Base-by-base conservation (phyloP, 2,888 invertebrate genomes). In the Drosophila falleni region DNA sequence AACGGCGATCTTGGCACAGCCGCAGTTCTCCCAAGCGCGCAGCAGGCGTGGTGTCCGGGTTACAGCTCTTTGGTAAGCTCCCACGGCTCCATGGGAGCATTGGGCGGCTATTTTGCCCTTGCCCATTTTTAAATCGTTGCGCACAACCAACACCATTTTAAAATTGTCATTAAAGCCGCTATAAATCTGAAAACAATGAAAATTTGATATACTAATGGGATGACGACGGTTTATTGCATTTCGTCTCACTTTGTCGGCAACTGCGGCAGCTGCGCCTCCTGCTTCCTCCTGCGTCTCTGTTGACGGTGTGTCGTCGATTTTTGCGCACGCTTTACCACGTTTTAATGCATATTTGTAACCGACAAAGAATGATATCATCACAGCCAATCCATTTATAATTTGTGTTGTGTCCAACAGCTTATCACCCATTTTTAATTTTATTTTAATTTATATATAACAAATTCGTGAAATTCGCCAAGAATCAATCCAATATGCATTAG, bases 31-130 rank as follows among this genome's bases (percentile, higher is more conserved):
- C 95, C 95, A 95, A 9, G 89, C 81, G 44, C 92, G 92, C 8
- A 95, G 89, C 3, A 95, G 92, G 54, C 94, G 94, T 0, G 96
- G 95, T 78, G 95, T 94, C 63, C 93, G 94, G 59, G 92, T 93
- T 47, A 94, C 92, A 0, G 96, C 95, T 82, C 95, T 95, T 76
- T 96, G 96, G 87, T 96, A 97, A 1, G 97, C 97, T 13, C 96
- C 96, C 0, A 98, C 96, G 0, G 98, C 97, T n/a, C 97, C 98
- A 91, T 98, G 98, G n/a, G 96, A 95, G 93, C 98, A 98, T 92
- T 98, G 98, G 0, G 98, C 97, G 4, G 97, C 98, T 42, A 97
- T 96, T 94, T 98, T 98, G 1, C 98, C 97, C 93, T 98, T 98
- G 13, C 97, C 96, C 98, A 98, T 98, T 92, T 97, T 97, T 4